phyloP scores from a whole-genome alignment of 2,797 vertebrate genomes.

The Enteromius viviparus region DNA sequence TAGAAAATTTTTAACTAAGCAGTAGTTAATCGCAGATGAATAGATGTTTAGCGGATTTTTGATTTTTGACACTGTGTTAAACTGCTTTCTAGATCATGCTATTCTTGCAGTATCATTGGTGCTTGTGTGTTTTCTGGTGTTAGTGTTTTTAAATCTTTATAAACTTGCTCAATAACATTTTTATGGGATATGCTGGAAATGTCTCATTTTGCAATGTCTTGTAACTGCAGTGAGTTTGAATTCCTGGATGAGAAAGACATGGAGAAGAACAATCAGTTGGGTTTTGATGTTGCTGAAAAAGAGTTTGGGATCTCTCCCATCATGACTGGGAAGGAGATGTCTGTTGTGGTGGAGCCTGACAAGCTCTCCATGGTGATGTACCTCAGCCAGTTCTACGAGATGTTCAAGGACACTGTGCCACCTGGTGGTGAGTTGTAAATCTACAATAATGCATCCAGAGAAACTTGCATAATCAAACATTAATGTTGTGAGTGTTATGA shows the following conservation, averaged over 20 bases:
- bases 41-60: background rate
- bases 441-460: background rate
- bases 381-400: conserved; percentile 99
- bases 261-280: conserved; percentile 94
- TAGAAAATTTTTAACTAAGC: background rate
- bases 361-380: conserved; percentile 99
- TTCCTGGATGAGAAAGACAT: conserved; percentile 89
- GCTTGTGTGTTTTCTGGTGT: background rate
- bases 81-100: background rate
- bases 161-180: background rate
- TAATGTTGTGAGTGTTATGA: background rate
- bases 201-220: background rate
- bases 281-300: conserved; percentile 92
- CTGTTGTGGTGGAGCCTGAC: conserved; percentile 92
- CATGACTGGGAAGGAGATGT: conserved; percentile 99
- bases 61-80: background rate
- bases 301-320: conserved; percentile 97
- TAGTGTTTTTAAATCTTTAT: background rate
- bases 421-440: conserved; percentile 83
- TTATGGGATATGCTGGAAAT: background rate
- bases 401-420: conserved; percentile 95
- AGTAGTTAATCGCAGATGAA: background rate
- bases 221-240: conserved; percentile 86
- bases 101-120: background rate
- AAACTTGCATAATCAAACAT: background rate